Base-by-base conservation (phyloP, 64 coral and sea anemone genomes). In the Astreopora myriophthalma region DNA sequence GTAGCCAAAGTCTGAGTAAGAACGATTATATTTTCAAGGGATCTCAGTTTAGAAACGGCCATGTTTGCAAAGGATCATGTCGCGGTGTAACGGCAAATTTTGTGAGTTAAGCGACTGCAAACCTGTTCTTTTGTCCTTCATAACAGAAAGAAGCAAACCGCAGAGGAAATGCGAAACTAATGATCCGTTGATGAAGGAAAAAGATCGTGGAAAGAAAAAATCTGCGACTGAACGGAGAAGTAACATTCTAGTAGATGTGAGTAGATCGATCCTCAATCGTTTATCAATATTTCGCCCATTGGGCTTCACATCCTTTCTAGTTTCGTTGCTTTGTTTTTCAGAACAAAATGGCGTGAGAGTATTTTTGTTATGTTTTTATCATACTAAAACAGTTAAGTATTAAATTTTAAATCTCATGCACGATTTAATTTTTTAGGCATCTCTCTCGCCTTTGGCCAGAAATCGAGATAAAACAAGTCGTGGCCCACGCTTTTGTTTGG, bases 1-100 rank as follows among this genome's bases (percentile, higher is more conserved):
- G 36, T 0, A 74, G 60, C 30, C 35, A 37, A 52, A 51, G 48
- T 73, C 25, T 35, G 82, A 84, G 90, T 92, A 86, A 92, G 90
- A 6, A 80, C 40, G 24, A 44, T 30, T 40, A 32, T 35, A 17
- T 86, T 39, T 71, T 44, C 4, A 26, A 42, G 20, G 31, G 27
- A 86, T 86, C 34, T 23, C 34, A 58, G 5, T 71, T 40, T 17
- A 66, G n/a, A 72, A 87, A 72, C 48, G 85, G 16, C 39, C 34
- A 58, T 87, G 85, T 71, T 71, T 87, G 40, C 70, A n/a, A 72
- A 33, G 6, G 12, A 13, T 3, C 2, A 4, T 71, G 48, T 2
- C 39, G 75, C 16, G n/a, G 34, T 31, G 38, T 58, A 71, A 71
- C 84, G 70, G 70, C 70, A 57, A 39, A 33, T 72, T 70, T 74